Conservation (phyloP, 2,797 vertebrate genomes). For the Setipinna tenuifilis region DNA sequence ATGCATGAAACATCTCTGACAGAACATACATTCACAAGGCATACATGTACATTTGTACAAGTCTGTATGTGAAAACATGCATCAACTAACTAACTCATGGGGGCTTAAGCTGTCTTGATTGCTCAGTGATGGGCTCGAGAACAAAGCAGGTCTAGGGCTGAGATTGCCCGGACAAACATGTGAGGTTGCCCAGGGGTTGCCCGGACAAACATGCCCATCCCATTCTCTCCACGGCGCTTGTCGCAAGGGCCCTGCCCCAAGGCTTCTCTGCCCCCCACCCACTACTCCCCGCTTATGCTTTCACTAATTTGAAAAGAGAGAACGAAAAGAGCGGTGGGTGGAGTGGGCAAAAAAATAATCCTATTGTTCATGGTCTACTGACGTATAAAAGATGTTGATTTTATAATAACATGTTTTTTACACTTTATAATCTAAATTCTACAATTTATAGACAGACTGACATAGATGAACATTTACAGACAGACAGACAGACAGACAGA, state of each 20-base stretch:
- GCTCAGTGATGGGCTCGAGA: neutral
- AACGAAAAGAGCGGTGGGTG: no score
- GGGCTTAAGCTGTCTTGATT: neutral
- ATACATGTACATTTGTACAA: neutral
- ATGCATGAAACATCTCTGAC: neutral
- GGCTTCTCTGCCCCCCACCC: slow-evolving; percentile 45
- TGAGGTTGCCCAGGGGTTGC: slow-evolving; percentile 61
- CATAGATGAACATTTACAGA: no score
- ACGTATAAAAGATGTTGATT: neutral
- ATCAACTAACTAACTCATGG: neutral
- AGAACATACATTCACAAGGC: neutral
- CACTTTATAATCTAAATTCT: no score
- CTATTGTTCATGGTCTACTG: neutral
- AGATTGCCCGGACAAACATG: slow-evolving; percentile 22
- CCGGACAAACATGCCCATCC: slow-evolving; percentile 68
- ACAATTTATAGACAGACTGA: no score
- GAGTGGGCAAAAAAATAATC: no score
- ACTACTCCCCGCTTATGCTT: slow-evolving; percentile 5
- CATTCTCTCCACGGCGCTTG: slow-evolving; percentile 60
- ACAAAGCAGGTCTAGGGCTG: neutral
- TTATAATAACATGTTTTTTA: neutral
- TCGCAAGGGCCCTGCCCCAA: slow-evolving; percentile 63
- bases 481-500: no score
- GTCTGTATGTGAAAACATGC: neutral
- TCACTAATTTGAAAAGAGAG: no score